These are phyloP conservation scores for Perizoma flavofasciatum DNA, from an alignment of 2,888 invertebrate genomes.

Conservation along the genomic window DNA sequence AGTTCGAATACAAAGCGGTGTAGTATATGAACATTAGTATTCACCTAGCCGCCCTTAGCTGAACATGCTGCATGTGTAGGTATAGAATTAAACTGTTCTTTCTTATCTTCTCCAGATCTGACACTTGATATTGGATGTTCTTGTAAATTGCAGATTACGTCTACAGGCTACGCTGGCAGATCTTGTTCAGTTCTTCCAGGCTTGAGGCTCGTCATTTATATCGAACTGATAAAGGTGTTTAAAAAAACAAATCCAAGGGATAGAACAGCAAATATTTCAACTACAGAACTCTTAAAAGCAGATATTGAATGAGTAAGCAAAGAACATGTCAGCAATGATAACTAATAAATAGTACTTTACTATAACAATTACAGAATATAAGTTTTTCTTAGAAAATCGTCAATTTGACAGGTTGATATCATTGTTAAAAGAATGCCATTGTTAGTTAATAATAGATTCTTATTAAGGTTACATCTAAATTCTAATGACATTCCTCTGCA, in stretches of 20 bases:
- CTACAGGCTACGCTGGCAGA: slow-evolving; percentile 5
- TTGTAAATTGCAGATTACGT: slow-evolving; percentile 17
- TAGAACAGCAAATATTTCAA: not conserved
- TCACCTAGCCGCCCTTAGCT: slow-evolving; percentile 59
- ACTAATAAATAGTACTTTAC: too few species aligned
- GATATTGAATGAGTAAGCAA: slow-evolving; percentile 4
- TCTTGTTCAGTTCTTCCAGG: slow-evolving; percentile 1
- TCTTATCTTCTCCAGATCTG: slow-evolving; percentile 56
- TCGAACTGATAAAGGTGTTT: not conserved
- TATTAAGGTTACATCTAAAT: too few species aligned
- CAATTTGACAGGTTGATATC: too few species aligned
- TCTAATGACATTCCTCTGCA: not conserved
- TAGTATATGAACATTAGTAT: slow-evolving; percentile 64
- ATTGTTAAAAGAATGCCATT: too few species aligned
- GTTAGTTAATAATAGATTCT: too few species aligned
- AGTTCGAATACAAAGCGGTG: slow-evolving; percentile 67
- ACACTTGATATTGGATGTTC: slow-evolving; percentile 38
- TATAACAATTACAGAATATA: too few species aligned
- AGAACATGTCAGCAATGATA: too few species aligned
- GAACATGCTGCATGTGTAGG: slow-evolving; percentile 58
- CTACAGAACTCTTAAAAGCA: not conserved
- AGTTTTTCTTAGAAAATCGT: too few species aligned
- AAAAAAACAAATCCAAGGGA: too few species aligned
- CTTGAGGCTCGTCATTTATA: not conserved
- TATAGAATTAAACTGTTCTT: slow-evolving; percentile 59